Evolutionary conservation across 2,113 vertebrate genomes (phyloP).

Genomic region (Corythaeola cristata): DNA sequence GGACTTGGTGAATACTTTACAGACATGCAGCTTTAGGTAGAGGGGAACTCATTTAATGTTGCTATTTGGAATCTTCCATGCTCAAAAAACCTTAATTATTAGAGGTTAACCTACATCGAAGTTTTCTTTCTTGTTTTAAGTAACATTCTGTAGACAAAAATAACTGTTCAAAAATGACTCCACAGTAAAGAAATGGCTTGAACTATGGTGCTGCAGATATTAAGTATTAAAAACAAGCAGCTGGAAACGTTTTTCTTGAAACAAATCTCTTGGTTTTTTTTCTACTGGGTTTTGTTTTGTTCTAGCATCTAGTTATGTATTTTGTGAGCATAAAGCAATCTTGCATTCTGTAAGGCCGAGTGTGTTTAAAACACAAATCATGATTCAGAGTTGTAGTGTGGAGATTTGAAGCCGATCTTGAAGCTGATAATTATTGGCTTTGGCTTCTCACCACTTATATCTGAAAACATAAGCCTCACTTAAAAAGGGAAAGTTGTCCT

Average conservation of each 20-base stretch:
- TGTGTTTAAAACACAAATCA: slow-evolving; percentile 33
- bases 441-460: neutral
- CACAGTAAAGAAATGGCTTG: neutral
- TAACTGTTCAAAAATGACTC: neutral
- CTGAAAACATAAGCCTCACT: neutral
- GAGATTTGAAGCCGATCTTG: neutral
- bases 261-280: neutral
- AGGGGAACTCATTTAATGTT: neutral
- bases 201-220: neutral
- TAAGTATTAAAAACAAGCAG: neutral
- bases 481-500: neutral
- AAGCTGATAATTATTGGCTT: slow-evolving; percentile 29
- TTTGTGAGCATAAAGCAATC: slow-evolving; percentile 22
- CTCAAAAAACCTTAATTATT: neutral
- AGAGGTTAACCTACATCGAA: neutral
- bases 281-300: neutral
- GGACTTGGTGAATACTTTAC: neutral
- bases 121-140: neutral
- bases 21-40: neutral
- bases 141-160: neutral
- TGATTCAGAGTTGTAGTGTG: neutral
- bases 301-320: neutral
- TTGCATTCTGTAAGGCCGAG: neutral
- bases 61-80: neutral
- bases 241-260: neutral